Base-by-base conservation (phyloP, 2,113 vertebrate genomes). In the Aplodontia rufa region DNA sequence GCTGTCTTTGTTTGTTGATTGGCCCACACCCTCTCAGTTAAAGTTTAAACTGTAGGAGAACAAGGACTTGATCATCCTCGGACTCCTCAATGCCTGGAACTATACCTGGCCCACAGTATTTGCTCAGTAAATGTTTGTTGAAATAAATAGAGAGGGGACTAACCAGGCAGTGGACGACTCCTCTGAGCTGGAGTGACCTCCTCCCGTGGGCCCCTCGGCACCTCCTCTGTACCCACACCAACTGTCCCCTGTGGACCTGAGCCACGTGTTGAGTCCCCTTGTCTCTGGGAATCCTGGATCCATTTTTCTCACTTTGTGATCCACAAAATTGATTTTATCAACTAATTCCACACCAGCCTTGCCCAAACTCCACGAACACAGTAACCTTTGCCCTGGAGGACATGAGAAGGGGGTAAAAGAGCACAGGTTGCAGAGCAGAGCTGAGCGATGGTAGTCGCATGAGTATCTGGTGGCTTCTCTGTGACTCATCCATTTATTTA, bases 401-500 rank as follows among this genome's bases (percentile, higher is more conserved):
- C 20, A 24, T 49, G 6, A n/a, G 84, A 87, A 82, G 55, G 9
- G 19, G 64, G 62, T 45, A 85, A 89, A 94, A 92, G 17, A 76
- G 42, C 74, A 93, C 74, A 94, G 37, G 28, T 35, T 42, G 45
- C 9, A 49, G 53, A 90, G 40, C 55, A 87, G 37, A 45, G 30
- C 74, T n/a, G 75, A 94, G 32, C 84, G 60, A 71, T 4, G 53
- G 91, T 51, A 55, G 64, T 91, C 79, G 93, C 51, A 35, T 62
- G 62, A 93, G 79, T 86, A 30, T 72, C 12, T 3, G 40, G 64
- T 35, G 62, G 49, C 64, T 97, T 90, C 95, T 98, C 97, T 96
- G 97, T 97, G 98, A 98, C 97, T 96, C 98, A 98, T 97, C 93
- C 96, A 90, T 98, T 98, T 98, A 99, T 98, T 99, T 98, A 97